Percentiles rank a stretch among this genome's conserved stretches.
Conservation (phyloP, 2,888 invertebrate species). For the Parnassius smintheus region DNA sequence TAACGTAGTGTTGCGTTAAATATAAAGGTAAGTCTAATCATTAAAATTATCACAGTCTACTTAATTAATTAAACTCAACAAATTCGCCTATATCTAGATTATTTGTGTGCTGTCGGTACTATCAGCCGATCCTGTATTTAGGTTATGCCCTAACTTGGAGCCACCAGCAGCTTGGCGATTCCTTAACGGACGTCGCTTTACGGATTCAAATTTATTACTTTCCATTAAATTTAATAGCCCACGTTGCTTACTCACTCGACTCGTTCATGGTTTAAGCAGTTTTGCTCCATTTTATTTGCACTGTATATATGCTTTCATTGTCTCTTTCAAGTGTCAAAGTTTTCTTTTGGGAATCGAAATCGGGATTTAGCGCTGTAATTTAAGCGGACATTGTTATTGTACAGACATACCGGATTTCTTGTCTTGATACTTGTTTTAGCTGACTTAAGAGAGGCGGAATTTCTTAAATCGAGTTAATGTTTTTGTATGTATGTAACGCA, state of each 20-base stretch:
- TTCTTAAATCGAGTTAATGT: no score
- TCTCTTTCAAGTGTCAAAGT: not conserved
- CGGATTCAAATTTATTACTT: slow-evolving; percentile 38
- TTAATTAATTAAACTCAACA: slow-evolving; percentile 10
- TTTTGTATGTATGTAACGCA: no score
- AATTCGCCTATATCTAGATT: not conserved
- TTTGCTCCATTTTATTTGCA: slow-evolving; percentile 17
- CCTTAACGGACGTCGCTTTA: slow-evolving; percentile 45
- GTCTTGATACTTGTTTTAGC: no score
- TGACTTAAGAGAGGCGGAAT: no score
- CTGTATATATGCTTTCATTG: slow-evolving; percentile 1
- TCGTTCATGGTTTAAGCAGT: slow-evolving; percentile 6
- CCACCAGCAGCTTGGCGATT: slow-evolving; percentile 33
- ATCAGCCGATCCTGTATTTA: slow-evolving; percentile 46
- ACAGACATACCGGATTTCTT: no score
- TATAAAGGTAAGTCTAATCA: slow-evolving; percentile 5
- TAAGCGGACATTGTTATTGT: not conserved
- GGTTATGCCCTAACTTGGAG: slow-evolving; percentile 55
- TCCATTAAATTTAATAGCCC: slow-evolving; percentile 28
- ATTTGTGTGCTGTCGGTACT: slow-evolving; percentile 42
- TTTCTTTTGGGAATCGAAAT: slow-evolving; percentile 1
- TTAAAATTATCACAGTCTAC: slow-evolving; percentile 24
- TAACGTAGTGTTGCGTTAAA: slow-evolving; percentile 4
- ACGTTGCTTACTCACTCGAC: slow-evolving; percentile 9
- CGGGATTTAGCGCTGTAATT: not conserved